Conservation (phyloP, 2,888 invertebrate genomes). For the Megastigmus dorsalis region DNA sequence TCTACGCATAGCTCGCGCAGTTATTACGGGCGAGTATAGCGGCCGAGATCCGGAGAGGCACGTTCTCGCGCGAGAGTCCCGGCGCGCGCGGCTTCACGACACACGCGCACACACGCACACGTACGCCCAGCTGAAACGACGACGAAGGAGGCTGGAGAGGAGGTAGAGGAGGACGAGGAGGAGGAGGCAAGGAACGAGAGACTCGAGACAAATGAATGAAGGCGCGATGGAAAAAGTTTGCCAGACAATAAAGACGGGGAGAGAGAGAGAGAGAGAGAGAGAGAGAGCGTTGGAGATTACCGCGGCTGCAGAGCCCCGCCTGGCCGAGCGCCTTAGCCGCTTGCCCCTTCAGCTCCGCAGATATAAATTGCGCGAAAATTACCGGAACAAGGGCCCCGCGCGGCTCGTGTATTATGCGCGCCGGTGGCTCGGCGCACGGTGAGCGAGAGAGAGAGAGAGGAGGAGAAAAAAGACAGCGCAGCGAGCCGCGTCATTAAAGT, state of each 20-base stretch:
- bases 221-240: constrained; percentile 45
- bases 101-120: too few species aligned
- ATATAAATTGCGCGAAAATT: constrained; percentile 55
- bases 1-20: not conserved
- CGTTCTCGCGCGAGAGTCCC: not conserved
- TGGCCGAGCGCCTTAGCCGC: not conserved
- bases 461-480: not conserved
- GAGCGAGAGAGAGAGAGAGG: not conserved
- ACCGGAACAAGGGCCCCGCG: constrained; percentile 56
- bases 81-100: not conserved
- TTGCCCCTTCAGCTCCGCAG: not conserved
- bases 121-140: too few species aligned
- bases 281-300: constrained; percentile 46
- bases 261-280: too few species aligned
- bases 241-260: constrained; percentile 52
- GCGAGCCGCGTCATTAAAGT: constrained; percentile 33
- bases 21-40: not conserved
- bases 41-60: not conserved
- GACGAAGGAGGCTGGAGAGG: constrained; percentile 3
- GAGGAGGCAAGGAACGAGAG: constrained; percentile 51
- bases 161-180: constrained; percentile 48
- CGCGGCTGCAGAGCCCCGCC: constrained; percentile 17
- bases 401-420: constrained; percentile 56
- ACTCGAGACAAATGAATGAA: constrained; percentile 53
- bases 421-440: not conserved